Evolutionary conservation across 2,113 vertebrate species (phyloP), one percentile per base, ranked within the genome.

Genomic region (Xiphophorus maculatus): DNA sequence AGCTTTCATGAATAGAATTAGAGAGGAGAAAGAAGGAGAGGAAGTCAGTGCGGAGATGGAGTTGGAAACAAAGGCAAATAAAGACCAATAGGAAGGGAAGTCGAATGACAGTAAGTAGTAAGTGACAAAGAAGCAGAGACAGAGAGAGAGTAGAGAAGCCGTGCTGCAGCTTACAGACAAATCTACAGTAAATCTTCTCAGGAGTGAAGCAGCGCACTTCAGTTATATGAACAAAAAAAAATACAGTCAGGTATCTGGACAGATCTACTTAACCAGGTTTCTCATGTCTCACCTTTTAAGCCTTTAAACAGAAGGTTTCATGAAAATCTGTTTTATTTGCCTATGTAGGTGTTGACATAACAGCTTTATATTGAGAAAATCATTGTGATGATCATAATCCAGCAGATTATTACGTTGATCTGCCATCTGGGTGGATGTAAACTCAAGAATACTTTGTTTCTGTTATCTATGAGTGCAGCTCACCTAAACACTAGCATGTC

Each of bases 1-100:
- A 54, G 68, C 77, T 73, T 90, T 79, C 88, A 79, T 92, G 90
- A 93, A 92, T 90, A 91, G 90, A 88, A 92, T 93, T 92, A 92
- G 88, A 88, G 84, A 76, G 76, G 67, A 71, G 80, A 81, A 67
- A 73, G 84, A 83, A 64, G 62, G 71, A 87, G 83, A 82, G 85
- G 78, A 84, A 88, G 85, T 86, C 68, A 13, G 82, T 33, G 69
- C 1, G 17, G 77, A 88, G 83, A 85, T 71, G 82, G 84, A 87
- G 86, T 81, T 77, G 87, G 80, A 85, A 90, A 88, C 85, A 90
- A 88, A 90, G 84, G 87, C 88, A 77, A 90, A 91, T 88, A 83
- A 89, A 91, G 89, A 87, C 79, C 84, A 88, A 80, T 80, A 71
- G 83, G 75, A 85, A 77, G 84, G 68, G 74, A 74, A 74, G 91